Base-by-base conservation (phyloP, 2,888 invertebrate species). In the Nomada ferruginata region DNA sequence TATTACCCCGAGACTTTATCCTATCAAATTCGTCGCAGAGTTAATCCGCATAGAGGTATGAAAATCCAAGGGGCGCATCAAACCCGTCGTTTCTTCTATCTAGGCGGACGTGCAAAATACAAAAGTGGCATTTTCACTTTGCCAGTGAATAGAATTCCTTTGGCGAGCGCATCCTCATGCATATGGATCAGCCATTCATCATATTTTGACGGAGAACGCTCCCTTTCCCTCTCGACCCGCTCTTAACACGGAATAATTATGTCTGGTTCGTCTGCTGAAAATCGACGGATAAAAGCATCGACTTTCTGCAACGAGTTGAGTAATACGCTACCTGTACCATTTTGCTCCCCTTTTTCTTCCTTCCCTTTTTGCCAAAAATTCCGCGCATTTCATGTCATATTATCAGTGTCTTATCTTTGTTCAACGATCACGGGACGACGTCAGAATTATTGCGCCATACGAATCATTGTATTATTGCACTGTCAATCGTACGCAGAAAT, bases 121-220 rank as follows among this genome's bases (percentile, higher is more conserved):
- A 60, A 80, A 71, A 82, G 75, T 75, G 68, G 57, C 79, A 55
- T 75, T 82, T 61, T 71, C 79, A 66, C 36, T 71, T 66, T 50
- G 65, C 50, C 78, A 61, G 44, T 65, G 77, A 74, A 77, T 74
- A 64, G 76, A 73, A 52, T 47, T 77, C 50, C 66, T 63, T 63
- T 70, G 59, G 80, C 55, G 63, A 55, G 68, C 42, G 76, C 68
- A 61, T 73, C 63, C 72, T 82, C 83, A 79, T 86, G 83, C 83
- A 86, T 85, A 86, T 86, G 86, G 72, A 86, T 78, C 65, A 66
- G 76, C 74, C 82, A 80, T 85, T 78, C 82, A 75, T 86, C 82
- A 86, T 78, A 83, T 75, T 84, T 76, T 79, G 85, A 82, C 85
- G 59, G 66, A 55, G 77, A 63, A 66, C 53, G 15, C 50, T 50